phyloP scores from a whole-genome alignment of 2,888 invertebrate species.

The Synanthedon tipuliformis region DNA sequence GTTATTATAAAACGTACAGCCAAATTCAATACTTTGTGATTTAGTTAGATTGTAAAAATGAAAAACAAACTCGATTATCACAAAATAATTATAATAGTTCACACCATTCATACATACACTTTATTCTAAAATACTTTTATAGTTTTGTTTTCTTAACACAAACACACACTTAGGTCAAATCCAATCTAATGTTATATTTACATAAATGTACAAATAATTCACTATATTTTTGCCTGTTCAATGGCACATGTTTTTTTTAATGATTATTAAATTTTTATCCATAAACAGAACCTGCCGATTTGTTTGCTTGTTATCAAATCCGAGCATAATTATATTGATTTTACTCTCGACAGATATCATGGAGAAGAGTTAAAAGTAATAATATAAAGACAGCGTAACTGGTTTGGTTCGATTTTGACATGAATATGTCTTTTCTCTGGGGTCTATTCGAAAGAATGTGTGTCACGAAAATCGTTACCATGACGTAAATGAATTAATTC shows the following conservation, averaged over 20 bases:
- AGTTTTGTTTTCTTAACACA: too few species aligned
- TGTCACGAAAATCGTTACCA: too few species aligned
- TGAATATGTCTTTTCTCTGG: too few species aligned
- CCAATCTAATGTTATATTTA: not conserved
- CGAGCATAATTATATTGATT: constrained; percentile 2
- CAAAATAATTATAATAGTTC: constrained; percentile 7
- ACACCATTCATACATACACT: constrained; percentile 2
- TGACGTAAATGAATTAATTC: too few species aligned
- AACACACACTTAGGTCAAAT: too few species aligned
- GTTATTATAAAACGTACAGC: too few species aligned
- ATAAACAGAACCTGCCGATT: not conserved
- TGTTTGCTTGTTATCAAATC: not conserved
- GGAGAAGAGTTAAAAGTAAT: not conserved
- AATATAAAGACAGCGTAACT: too few species aligned
- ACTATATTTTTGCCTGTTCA: constrained; percentile 36
- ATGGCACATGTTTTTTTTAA: constrained; percentile 50
- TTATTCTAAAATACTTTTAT: constrained; percentile 1
- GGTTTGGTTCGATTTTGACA: too few species aligned
- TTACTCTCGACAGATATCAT: not conserved
- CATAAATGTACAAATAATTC: constrained; percentile 6
- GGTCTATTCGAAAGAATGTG: too few species aligned
- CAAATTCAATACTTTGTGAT: too few species aligned
- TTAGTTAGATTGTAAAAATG: too few species aligned
- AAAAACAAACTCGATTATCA: constrained; percentile 3
- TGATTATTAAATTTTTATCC: constrained; percentile 8